Base-by-base conservation (phyloP, 2,113 vertebrate genomes). In the Nyctereutes procyonoides region DNA sequence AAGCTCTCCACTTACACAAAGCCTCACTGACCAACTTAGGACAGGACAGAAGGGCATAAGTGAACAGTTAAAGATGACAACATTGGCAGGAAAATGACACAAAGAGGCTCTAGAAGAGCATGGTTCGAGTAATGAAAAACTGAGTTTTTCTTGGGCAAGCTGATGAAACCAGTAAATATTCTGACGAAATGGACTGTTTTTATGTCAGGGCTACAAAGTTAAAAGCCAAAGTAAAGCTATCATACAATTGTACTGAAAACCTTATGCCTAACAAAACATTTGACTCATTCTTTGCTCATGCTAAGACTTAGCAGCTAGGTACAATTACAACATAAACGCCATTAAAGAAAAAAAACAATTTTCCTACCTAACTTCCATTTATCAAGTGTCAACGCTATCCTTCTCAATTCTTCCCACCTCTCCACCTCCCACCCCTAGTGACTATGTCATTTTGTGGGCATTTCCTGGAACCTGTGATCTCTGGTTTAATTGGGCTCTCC, bases 151-250 rank as follows among this genome's bases (percentile, higher is more conserved):
- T 71, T 65, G 58, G 71, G 38, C 71, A 96, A 96, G 95, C n/a
- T 93, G 81, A 80, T 71, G 26, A 90, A 94, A 69, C 32, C 63
- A 83, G 69, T 20, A 93, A 94, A 69, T 56, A 90, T 67, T 85
- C 43, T 43, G 69, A 67, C 35, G 71, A 84, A 93, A 90, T 7
- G 26, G 35, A 65, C 43, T 60, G 35, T 88, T 84, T 51, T 83
- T 84, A 80, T 5, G 16, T 35, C 65, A 84, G 48, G n/a, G 22
- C 30, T 87, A 0, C 4, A 12, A 95, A 93, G 35, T 81, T 71
- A 48, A 71, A 74, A 76, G n/a, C 63, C n/a, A 73, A 87, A 89
- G 63, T 79, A 90, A 84, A 97, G 28, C 55, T 56, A 92, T 53
- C 38, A 73, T 5, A 58, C 22, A 90, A 77, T 10, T 83, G 16